Evolutionary conservation across 1,140 invertebrate species (phyloP).

Genomic region (Halyomorpha halys): DNA sequence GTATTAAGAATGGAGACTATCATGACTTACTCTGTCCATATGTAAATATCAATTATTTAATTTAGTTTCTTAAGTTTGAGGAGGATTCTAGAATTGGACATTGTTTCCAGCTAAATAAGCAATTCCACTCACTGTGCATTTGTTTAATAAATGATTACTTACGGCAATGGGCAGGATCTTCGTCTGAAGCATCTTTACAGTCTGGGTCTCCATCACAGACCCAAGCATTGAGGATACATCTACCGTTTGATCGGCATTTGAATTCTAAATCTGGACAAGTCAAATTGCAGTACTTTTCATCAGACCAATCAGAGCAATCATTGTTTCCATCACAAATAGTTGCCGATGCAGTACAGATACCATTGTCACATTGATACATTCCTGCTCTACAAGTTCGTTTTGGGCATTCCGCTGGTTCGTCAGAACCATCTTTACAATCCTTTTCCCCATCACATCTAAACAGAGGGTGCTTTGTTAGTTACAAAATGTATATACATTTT

Average conservation of each 20-base stretch:
- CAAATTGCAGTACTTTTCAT: conserved; percentile 63
- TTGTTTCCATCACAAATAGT: conserved; percentile 87
- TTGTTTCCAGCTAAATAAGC: no score
- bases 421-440: conserved; percentile 83
- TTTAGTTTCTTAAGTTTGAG: no score
- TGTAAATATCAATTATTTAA: no score
- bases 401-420: conserved; percentile 76
- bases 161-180: conserved; percentile 78
- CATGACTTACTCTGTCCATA: no score
- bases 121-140: no score
- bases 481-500: background rate
- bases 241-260: conserved; percentile 79
- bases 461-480: background rate
- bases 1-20: no score
- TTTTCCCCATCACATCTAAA: conserved; percentile 65
- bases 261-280: conserved; percentile 88
- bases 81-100: no score
- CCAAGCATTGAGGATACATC: conserved; percentile 90
- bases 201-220: conserved; percentile 91
- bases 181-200: conserved; percentile 89
- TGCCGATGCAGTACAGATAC: conserved; percentile 83
- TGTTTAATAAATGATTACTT: conserved; percentile 35
- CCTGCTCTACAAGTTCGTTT: conserved; percentile 67
- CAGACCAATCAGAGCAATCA: conserved; percentile 76
- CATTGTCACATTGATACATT: conserved; percentile 87